Base-by-base conservation (phyloP, 2,113 vertebrate species). In the Monopterus albus region DNA sequence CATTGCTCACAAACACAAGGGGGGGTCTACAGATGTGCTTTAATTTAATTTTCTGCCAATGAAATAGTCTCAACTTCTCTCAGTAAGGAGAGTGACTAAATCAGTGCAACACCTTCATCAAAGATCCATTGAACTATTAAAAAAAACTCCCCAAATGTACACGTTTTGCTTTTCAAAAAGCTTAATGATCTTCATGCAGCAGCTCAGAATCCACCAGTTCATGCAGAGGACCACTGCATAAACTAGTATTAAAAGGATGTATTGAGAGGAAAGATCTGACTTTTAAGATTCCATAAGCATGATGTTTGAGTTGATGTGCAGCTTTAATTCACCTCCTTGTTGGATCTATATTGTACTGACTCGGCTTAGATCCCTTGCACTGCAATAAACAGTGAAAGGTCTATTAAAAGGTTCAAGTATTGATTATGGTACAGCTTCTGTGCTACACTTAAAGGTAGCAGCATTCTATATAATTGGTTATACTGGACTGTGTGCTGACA, bases 361-460 rank as follows among this genome's bases (percentile, higher is more conserved):
- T 63, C 31, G 0, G 39, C 76, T 71, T 45, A 59, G 39, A 57
- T 59, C 29, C 59, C 56, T 63, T 45, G 31, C 2, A 2, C 42
- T 63, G 51, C 60, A 63, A 75, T 71, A 67, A 64, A 36, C 61
- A 70, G 55, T 53, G 64, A 66, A 51, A 46, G 29, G 23, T 26
- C 72, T 70, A 75, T 75, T 70, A 65, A 66, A 75, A 65, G 55
- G 18, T 45, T 69, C n/a, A 2, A 15, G 0, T 63, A 81, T 87
- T 61, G 78, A 90, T 82, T 71, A 29, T 55, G 25, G 73, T 77
- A 45, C 33, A 59, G 69, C 49, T 8, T 59, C 63, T 33, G 28
- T 52, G 56, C 50, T 57, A 20, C 61, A 12, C 21, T 35, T 74
- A 51, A 71, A 28, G 49, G 62, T 59, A 75, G 64, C 28, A 11